Conservation (phyloP, 2,888 invertebrate species). For the Rhorus exstirpatorius region DNA sequence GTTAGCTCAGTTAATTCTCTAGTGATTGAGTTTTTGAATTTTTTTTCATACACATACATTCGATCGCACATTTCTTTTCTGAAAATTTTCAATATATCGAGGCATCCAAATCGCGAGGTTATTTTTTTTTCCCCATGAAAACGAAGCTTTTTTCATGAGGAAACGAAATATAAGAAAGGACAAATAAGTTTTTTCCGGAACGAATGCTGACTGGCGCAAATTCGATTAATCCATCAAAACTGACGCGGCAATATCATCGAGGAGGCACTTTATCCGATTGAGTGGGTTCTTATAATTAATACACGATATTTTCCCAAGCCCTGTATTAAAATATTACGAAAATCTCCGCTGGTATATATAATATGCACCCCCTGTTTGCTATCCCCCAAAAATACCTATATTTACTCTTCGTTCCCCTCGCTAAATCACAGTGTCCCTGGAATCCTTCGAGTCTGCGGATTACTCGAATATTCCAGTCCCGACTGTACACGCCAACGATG, state of each 20-base stretch:
- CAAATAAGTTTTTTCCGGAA: neutral
- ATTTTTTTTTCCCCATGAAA: too few species aligned
- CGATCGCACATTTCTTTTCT: too few species aligned
- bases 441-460: constrained; percentile 36
- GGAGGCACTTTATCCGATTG: constrained; percentile 20
- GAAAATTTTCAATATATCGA: too few species aligned
- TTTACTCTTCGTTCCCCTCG: constrained; percentile 18
- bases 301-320: constrained; percentile 28
- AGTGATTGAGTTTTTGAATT: too few species aligned
- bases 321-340: constrained; percentile 13
- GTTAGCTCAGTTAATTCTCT: too few species aligned
- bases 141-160: too few species aligned
- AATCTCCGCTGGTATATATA: neutral
- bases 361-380: neutral
- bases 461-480: constrained; percentile 13
- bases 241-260: constrained; percentile 15
- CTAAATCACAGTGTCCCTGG: constrained; percentile 21
- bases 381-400: neutral
- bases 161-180: neutral
- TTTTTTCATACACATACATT: too few species aligned
- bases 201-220: neutral
- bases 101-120: too few species aligned
- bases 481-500: constrained; percentile 24
- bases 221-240: constrained; percentile 20
- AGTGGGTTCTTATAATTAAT: constrained; percentile 33